Conservation (phyloP, 2,888 invertebrate genomes). For the Phortica okadai region DNA sequence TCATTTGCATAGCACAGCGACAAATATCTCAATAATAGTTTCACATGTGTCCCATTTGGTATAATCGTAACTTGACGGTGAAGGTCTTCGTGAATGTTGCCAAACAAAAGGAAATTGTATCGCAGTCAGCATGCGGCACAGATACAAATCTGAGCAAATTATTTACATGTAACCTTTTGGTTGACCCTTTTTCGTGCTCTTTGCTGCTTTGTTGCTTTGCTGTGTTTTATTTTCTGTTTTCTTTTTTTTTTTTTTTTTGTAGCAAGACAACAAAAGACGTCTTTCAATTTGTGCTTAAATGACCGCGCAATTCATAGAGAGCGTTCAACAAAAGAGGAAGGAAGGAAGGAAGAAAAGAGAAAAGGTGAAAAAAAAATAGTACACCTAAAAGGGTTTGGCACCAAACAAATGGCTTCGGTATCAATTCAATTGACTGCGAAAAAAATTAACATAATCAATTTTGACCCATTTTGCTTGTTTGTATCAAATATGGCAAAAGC, state of each 20-base stretch:
- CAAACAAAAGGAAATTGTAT: conserved; percentile 22
- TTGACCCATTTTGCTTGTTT: not conserved
- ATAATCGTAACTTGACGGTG: not conserved
- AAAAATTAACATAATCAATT: conserved; percentile 22
- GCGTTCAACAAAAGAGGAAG: not conserved
- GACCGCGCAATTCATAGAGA: conserved; percentile 14
- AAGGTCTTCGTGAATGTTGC: not conserved
- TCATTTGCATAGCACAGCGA: conserved; percentile 4
- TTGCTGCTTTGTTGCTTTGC: not conserved
- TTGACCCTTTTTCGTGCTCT: conserved; percentile 12
- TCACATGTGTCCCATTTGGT: not conserved
- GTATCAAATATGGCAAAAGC: too few relatives aligned
- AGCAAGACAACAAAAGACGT: conserved; percentile 10
- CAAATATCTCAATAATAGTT: conserved; percentile 8
- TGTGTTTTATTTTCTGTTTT: not conserved
- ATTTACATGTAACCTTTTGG: conserved; percentile 20
- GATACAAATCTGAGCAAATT: conserved; percentile 31
- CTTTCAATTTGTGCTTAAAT: conserved; percentile 14
- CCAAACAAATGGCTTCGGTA: conserved; percentile 1
- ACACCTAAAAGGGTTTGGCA: conserved; percentile 17
- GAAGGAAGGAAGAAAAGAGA: not conserved
- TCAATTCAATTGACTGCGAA: conserved; percentile 21
- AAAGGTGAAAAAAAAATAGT: not conserved
- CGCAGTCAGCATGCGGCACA: conserved; percentile 2
- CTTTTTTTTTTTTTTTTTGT: not conserved